Percentiles rank a stretch among this genome's conserved stretches.
Evolutionary conservation across 2,888 invertebrate species (phyloP).

Genomic region (Ochropleura leucogaster): DNA sequence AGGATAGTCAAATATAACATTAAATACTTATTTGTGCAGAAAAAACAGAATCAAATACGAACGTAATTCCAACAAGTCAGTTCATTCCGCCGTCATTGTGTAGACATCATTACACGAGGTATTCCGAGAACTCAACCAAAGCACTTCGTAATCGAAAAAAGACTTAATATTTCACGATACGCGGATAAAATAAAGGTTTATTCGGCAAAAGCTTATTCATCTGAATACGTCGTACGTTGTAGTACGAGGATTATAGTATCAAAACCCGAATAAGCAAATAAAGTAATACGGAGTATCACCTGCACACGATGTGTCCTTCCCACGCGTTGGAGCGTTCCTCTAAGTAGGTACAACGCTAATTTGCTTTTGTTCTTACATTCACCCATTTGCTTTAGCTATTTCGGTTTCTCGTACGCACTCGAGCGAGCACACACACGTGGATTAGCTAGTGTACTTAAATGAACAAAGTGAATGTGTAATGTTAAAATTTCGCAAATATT

Average conservation of each 20-base stretch:
- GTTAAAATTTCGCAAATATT: conserved; percentile 69
- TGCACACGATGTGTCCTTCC: conserved; percentile 79
- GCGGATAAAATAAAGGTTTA: conserved; percentile 84
- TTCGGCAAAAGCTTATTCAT: conserved; percentile 74
- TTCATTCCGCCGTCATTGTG: conserved; percentile 64
- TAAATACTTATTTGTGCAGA: conserved; percentile 36
- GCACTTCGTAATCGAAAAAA: conserved; percentile 74
- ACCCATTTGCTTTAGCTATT: conserved; percentile 76
- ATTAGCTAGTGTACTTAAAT: conserved; percentile 68
- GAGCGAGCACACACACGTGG: conserved; percentile 75
- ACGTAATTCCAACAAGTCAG: conserved; percentile 61
- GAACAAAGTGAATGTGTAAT: conserved; percentile 66
- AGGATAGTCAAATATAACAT: conserved; percentile 8
- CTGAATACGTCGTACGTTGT: conserved; percentile 74
- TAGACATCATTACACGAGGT: conserved; percentile 67
- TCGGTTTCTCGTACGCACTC: conserved; percentile 76
- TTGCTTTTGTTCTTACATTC: conserved; percentile 83
- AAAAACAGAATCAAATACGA: conserved; percentile 48
- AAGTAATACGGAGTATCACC: conserved; percentile 80
- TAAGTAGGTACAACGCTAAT: conserved; percentile 76
- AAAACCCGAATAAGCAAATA: conserved; percentile 77
- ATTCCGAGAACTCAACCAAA: conserved; percentile 66
- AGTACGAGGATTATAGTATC: conserved; percentile 71
- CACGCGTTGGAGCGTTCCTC: conserved; percentile 72
- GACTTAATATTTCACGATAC: conserved; percentile 76